Percentiles rank a stretch among this genome's conserved stretches.
These are phyloP conservation scores for Girardia tigrina DNA, from an alignment of 2,888 invertebrate genomes.

Conservation along the genomic window DNA sequence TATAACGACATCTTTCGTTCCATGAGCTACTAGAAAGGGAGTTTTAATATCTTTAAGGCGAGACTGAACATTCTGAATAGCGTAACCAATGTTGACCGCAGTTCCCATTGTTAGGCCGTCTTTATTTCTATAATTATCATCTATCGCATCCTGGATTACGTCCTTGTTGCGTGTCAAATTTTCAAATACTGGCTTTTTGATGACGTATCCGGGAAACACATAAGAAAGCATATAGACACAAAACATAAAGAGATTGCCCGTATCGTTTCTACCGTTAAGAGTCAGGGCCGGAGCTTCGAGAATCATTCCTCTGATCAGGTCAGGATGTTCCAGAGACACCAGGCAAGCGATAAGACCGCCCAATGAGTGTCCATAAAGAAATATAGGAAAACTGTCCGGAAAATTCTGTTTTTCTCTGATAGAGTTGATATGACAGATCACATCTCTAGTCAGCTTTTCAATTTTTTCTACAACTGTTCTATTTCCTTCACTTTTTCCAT, in stretches of 20 bases:
- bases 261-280: neutral
- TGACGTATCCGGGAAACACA: neutral
- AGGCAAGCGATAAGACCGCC: neutral
- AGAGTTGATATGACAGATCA: neutral
- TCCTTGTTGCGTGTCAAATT: neutral
- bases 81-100: neutral
- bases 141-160: neutral
- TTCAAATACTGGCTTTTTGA: conserved; percentile 3
- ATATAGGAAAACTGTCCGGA: neutral
- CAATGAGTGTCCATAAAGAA: neutral
- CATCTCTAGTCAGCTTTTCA: neutral
- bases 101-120: neutral
- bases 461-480: neutral
- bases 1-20: neutral
- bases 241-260: neutral
- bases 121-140: neutral
- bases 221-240: neutral
- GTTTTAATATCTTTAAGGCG: neutral
- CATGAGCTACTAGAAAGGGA: conserved; percentile 1
- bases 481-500: conserved; percentile 11
- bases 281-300: conserved; percentile 5
- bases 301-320: neutral
- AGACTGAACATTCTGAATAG: neutral
- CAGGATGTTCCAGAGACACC: neutral
- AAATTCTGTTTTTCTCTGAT: neutral